Evolutionary conservation across 2,797 vertebrate species (phyloP).

Genomic region (Telmatherina bonti): DNA sequence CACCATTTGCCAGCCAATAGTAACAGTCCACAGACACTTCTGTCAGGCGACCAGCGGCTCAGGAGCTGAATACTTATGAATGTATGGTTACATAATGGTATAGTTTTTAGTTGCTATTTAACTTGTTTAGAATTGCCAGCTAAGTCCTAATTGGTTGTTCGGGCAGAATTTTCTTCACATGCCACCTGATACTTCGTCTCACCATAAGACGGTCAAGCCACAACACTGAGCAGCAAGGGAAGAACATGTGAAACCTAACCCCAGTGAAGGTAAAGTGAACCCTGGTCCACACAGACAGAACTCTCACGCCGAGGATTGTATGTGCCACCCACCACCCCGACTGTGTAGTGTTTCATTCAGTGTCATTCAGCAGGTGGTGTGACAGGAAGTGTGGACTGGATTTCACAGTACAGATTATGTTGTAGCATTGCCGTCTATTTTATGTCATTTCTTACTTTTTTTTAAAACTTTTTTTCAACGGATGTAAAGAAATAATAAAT

Average conservation of each 20-base stretch:
- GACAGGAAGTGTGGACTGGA: conserved; percentile 26
- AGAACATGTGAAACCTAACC: conserved; percentile 65
- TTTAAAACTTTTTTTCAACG: not conserved
- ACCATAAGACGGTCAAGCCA: conserved; percentile 30
- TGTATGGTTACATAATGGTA: conserved; percentile 9
- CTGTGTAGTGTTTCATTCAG: conserved; percentile 46
- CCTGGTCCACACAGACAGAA: conserved; percentile 44
- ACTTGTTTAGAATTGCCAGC: not conserved
- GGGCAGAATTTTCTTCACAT: conserved; percentile 17
- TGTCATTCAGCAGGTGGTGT: conserved; percentile 37
- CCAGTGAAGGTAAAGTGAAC: conserved; percentile 60
- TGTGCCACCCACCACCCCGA: conserved; percentile 40
- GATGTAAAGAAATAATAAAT: conserved; percentile 16
- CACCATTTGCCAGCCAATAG: conserved; percentile 60
- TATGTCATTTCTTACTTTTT: not conserved
- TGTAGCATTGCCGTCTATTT: conserved; percentile 3
- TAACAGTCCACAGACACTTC: conserved; percentile 54
- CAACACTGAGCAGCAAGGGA: conserved; percentile 36
- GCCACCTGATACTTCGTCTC: conserved; percentile 42
- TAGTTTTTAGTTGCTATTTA: not conserved
- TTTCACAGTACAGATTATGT: conserved; percentile 23
- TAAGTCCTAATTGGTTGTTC: conserved; percentile 7
- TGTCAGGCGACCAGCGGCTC: conserved; percentile 19
- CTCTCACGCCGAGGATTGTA: conserved; percentile 47
- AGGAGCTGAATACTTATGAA: conserved; percentile 56